Percentiles rank a stretch among this genome's conserved stretches.
These are phyloP conservation scores for Ovibos moschatus DNA, from an alignment of 2,113 vertebrate species.

Conservation along the genomic window DNA sequence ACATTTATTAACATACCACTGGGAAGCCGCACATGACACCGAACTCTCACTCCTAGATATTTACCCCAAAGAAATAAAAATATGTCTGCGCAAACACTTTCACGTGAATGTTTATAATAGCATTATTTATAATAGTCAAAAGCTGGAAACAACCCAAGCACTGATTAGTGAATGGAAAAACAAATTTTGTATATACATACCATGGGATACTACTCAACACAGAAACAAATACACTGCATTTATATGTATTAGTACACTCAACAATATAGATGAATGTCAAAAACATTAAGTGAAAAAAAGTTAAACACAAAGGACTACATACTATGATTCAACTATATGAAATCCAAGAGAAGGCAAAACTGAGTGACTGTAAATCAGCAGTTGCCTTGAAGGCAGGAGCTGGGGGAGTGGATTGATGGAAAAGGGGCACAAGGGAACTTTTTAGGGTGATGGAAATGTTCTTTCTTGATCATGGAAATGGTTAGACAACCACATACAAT, in stretches of 20 bases:
- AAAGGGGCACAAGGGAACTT: not conserved
- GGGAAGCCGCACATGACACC: not conserved
- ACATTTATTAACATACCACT: not conserved
- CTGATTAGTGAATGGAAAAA: not conserved
- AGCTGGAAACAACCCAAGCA: not conserved
- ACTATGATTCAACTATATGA: not conserved
- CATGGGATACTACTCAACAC: not conserved
- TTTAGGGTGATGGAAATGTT: not conserved
- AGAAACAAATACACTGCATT: not conserved
- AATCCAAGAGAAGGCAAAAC: not conserved
- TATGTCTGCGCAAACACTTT: not conserved
- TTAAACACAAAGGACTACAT: not conserved
- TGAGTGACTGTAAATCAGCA: not conserved
- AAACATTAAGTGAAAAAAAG: not conserved
- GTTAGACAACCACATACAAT: not conserved
- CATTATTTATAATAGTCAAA: not conserved
- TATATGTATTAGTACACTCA: not conserved
- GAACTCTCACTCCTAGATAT: not conserved
- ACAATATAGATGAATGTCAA: not conserved
- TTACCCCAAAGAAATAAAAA: conserved; percentile 5
- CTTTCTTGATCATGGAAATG: not conserved
- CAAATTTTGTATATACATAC: not conserved
- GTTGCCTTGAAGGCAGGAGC: not conserved
- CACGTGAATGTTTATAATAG: not conserved
- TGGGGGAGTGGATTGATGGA: not conserved